Percentiles rank a stretch among this genome's conserved stretches.
These are phyloP conservation scores for Rallus limicola DNA, from an alignment of 2,113 vertebrate genomes.

Conservation along the genomic window DNA sequence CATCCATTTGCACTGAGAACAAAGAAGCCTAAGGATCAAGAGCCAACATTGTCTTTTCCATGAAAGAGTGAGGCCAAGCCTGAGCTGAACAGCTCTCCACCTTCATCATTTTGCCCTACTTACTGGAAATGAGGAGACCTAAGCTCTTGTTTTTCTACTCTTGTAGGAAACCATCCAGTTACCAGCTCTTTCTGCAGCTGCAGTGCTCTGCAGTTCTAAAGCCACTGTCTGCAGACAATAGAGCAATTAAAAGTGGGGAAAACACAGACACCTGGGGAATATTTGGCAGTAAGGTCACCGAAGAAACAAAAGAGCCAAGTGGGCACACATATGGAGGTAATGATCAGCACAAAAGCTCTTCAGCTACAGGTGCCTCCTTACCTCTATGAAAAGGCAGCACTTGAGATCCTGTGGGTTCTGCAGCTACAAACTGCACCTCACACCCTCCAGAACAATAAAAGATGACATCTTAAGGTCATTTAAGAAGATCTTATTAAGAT, in stretches of 20 bases:
- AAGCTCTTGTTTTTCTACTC: background rate
- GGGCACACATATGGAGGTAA: fast-evolving
- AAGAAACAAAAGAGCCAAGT: background rate
- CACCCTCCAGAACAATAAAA: background rate
- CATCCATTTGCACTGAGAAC: background rate
- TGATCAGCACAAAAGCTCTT: background rate
- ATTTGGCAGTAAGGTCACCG: background rate
- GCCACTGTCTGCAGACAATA: background rate
- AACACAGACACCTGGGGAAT: background rate
- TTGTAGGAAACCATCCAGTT: background rate
- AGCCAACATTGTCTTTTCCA: background rate
- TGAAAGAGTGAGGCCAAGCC: background rate
- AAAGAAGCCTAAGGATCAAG: background rate
- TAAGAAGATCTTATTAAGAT: background rate
- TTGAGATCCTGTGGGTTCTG: background rate
- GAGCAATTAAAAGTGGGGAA: background rate
- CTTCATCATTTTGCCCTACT: background rate
- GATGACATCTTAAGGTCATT: background rate
- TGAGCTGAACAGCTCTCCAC: background rate
- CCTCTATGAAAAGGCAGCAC: background rate
- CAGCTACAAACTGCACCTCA: background rate
- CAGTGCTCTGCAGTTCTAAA: background rate
- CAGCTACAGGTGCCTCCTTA: background rate
- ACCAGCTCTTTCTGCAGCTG: background rate
- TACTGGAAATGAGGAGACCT: background rate